Conservation (phyloP, 2,113 vertebrate species). For the Embiotoca jacksoni region DNA sequence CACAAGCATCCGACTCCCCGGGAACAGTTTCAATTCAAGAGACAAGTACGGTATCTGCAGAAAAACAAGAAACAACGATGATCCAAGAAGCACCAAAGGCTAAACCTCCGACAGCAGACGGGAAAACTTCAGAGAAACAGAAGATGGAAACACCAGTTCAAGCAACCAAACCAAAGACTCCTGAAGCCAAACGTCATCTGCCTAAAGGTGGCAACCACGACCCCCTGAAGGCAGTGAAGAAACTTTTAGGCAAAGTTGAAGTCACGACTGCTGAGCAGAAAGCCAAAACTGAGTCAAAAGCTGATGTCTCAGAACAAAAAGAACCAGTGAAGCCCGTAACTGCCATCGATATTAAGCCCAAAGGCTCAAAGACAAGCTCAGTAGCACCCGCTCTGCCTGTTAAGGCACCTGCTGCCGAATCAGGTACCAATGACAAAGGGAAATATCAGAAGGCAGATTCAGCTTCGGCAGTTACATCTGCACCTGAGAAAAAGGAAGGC, state of each 20-base stretch:
- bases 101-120: constrained; percentile 47
- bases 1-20: constrained; percentile 58
- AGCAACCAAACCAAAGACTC: constrained; percentile 60
- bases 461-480: constrained; percentile 23
- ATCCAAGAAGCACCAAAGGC: constrained; percentile 49
- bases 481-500: constrained; percentile 52
- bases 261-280: constrained; percentile 35
- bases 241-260: constrained; percentile 69
- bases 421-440: constrained; percentile 43
- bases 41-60: background rate
- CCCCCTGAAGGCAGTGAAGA: constrained; percentile 60
- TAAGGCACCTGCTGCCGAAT: constrained; percentile 30
- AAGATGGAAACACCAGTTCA: constrained; percentile 40
- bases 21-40: constrained; percentile 36
- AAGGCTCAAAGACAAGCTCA: constrained; percentile 27
- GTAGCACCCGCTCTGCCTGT: background rate
- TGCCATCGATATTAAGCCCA: constrained; percentile 18
- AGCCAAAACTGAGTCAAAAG: constrained; percentile 33
- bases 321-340: constrained; percentile 45
- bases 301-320: constrained; percentile 22
- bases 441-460: constrained; percentile 43
- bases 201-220: constrained; percentile 43
- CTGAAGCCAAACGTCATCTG: constrained; percentile 52
- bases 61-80: constrained; percentile 32
- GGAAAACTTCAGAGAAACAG: constrained; percentile 28